Evolutionary conservation across 2,888 invertebrate genomes (phyloP).

Genomic region (Dioctria rufipes): DNA sequence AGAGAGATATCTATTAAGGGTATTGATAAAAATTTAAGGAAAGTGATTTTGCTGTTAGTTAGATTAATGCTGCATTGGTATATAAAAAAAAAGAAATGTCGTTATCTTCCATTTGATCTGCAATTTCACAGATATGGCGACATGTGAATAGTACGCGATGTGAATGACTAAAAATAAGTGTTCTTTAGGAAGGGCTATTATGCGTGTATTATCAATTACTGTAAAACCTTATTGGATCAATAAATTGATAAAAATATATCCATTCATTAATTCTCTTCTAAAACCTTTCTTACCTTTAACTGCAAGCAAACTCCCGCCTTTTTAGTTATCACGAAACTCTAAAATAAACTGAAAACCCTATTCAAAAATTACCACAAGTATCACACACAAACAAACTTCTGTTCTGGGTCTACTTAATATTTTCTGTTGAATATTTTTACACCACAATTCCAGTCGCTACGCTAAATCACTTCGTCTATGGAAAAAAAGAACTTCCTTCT

Average conservation of each 20-base stretch:
- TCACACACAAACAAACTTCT: neutral
- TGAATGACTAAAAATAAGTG: too few relatives aligned
- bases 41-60: slow-evolving; percentile 4
- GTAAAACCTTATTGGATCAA: slow-evolving; percentile 13
- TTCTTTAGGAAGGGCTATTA: too few relatives aligned
- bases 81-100: neutral
- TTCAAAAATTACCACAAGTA: too few relatives aligned
- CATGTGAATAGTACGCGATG: too few relatives aligned
- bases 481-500: neutral
- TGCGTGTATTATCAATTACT: too few relatives aligned
- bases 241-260: slow-evolving; percentile 23
- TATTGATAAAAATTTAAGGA: slow-evolving; percentile 26
- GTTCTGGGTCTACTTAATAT: neutral
- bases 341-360: too few relatives aligned
- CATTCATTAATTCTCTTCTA: neutral
- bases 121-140: neutral
- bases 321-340: neutral
- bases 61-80: neutral
- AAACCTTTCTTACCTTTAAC: slow-evolving; percentile 10
- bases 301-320: slow-evolving; percentile 25
- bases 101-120: neutral
- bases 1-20: slow-evolving; percentile 1
- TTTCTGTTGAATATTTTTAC: neutral
- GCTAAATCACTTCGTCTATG: slow-evolving; percentile 3
- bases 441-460: slow-evolving; percentile 4